Base-by-base conservation (phyloP, 1,140 invertebrate genomes). In the Mamestra configurata region DNA sequence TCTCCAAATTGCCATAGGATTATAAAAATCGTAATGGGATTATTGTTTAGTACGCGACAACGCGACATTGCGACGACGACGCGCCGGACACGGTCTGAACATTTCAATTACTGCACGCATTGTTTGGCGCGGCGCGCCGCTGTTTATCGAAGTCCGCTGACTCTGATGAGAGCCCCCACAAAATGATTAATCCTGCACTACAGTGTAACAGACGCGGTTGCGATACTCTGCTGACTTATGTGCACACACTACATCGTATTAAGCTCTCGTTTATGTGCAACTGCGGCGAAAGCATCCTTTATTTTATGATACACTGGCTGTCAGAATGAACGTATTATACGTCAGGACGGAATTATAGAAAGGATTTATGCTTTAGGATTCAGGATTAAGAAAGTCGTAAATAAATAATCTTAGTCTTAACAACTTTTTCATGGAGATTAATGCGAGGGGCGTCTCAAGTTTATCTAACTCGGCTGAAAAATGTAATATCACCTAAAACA, bases 21-120 rank as follows among this genome's bases (percentile, higher is more conserved):
- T 87, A 87, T 87, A 88, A 88, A 88, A 83, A 73, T 79, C 77
- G 55, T 86, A 82, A 87, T 84, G 78, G 83, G 82, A 88, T 88
- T 84, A 88, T 86, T 88, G 86, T 88, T 84, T 82, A 76, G 57
- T 64, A 78, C 37, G 49, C 79, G 80, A 66, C 61, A 40, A 72
- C 70, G 70, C 22, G 72, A 75, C 53, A n/a, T n/a, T n/a, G n/a
- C n/a, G n/a, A n/a, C n/a, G 27, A 75, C 53, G 53, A 40, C 35
- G 20, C 35, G 72, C 7, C 37, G 22, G 73, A 76, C 73, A 76
- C 43, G 73, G 37, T 79, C 75, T 64, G 80, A 77, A 84, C 85
- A 85, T 85, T 88, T 88, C 86, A 88, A 88, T 88, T 88, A 88
- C 84, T 80, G 80, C 64, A 77, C 59, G 59, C 82, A 86, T 86